Evolutionary conservation across 2,888 invertebrate genomes (phyloP).

Genomic region (Meliscaeva auricollis): DNA sequence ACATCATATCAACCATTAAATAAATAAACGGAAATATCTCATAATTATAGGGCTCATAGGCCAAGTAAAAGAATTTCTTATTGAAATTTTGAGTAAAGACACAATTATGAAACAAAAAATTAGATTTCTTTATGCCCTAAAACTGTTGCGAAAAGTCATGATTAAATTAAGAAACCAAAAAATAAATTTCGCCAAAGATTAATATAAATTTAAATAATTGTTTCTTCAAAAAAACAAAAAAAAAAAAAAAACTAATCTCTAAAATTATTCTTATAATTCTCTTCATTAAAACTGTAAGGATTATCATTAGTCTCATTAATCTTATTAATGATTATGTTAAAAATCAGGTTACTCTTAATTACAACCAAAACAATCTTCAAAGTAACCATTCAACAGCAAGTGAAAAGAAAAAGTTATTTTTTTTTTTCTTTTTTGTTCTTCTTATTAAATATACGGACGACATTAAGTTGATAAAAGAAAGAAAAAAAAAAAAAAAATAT

Average conservation of each 20-base stretch:
- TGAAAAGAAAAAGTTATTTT: background rate
- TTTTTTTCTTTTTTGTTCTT: background rate
- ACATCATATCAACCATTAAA: too few species aligned
- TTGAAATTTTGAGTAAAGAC: too few species aligned
- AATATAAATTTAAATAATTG: background rate
- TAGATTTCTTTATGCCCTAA: too few species aligned
- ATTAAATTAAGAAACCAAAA: background rate
- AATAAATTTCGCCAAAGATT: background rate
- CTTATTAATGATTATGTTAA: constrained; percentile 1
- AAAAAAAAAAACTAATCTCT: background rate
- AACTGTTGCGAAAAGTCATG: too few species aligned
- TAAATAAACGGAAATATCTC: too few species aligned
- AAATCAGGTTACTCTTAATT: constrained; percentile 28
- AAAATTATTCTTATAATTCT: background rate
- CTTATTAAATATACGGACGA: background rate
- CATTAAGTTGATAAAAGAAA: background rate
- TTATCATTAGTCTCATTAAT: constrained; percentile 6
- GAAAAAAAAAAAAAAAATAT: background rate
- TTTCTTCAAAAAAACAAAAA: background rate
- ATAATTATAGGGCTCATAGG: too few species aligned
- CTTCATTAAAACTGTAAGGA: constrained; percentile 11
- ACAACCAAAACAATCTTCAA: constrained; percentile 6
- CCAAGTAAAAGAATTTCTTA: too few species aligned
- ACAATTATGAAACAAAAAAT: too few species aligned
- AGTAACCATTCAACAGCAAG: constrained; percentile 5